Base-by-base conservation (phyloP, 23 tunicate species). In the Halocynthia aurantium region DNA sequence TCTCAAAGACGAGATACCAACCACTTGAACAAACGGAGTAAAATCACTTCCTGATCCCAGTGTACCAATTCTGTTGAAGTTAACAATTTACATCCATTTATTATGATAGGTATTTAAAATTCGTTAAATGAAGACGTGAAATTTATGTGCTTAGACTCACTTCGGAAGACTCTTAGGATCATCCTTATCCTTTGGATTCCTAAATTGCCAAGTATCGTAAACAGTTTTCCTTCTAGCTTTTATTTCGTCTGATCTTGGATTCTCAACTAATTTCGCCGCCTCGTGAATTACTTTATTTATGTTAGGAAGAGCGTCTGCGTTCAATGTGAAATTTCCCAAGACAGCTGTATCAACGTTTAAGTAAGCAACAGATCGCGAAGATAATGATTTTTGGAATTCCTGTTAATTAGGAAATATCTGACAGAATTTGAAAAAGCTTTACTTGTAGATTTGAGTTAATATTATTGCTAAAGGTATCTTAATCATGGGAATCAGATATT, bases 291-390 rank as follows among this genome's bases (percentile, higher is more conserved):
- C 20, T 51, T 81, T 71, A 22, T 84, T 63, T 2, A 86, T 65
- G 57, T 84, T 81, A 49, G 73, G 63, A 5, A 81, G 73, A 52
- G 86, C 91, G 51, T 52, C 50, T 17, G 8, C 84, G 2, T 6
- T 0, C 7, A 89, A 61, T 15, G 85, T 70, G 67, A 18, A 80
- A 53, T 89, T 89, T 80, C 96, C 96, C 6, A 5, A 6, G 6
- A 89, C 96, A 11, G 82, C 67, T 6, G 74, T 74, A 66, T 89
- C 96, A 7, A 80, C 65, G 63, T 89, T 89, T n/a, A 89, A 58
- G 75, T 89, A 89, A 11, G 85, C 89, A 18, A 89, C 81, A 21
- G 90, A 72, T 18, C 91, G 53, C 0, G 81, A 44, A 0, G 85
- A 40, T 9, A 86, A 85, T 53, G 61, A 60, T 72, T 86, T 86